Conservation (phyloP, 2,113 vertebrate genomes). For the Uria lomvia region DNA sequence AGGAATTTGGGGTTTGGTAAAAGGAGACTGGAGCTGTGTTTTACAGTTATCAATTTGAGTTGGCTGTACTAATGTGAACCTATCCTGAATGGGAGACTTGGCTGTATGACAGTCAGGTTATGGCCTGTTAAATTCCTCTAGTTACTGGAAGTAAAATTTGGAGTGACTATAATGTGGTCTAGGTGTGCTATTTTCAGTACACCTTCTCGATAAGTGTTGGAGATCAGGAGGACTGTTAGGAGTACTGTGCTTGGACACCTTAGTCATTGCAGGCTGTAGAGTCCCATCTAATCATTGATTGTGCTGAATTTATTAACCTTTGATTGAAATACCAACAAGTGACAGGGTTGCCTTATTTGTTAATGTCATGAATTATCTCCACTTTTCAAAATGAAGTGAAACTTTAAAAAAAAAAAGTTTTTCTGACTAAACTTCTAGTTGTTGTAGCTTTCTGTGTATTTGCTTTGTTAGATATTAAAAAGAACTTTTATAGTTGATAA, state of each 20-base stretch:
- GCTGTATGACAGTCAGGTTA: not conserved
- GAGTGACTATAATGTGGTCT: accelerated
- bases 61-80: accelerated
- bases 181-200: accelerated
- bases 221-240: accelerated
- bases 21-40: not conserved
- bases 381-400: not conserved
- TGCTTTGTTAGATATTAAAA: not conserved
- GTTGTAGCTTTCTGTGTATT: not conserved
- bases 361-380: not conserved
- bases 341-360: not conserved
- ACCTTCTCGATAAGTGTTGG: not conserved
- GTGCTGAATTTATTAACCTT: not conserved
- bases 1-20: not conserved
- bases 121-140: not conserved
- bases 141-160: not conserved
- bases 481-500: not conserved
- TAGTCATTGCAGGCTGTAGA: not conserved
- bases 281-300: not conserved
- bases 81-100: not conserved
- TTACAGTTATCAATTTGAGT: accelerated
- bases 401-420: not conserved
- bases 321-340: not conserved
- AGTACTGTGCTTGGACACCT: not conserved
- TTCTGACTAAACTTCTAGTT: not conserved